Evolutionary conservation across 2,888 invertebrate genomes (phyloP).

Genomic region (Blastobasis adustella): DNA sequence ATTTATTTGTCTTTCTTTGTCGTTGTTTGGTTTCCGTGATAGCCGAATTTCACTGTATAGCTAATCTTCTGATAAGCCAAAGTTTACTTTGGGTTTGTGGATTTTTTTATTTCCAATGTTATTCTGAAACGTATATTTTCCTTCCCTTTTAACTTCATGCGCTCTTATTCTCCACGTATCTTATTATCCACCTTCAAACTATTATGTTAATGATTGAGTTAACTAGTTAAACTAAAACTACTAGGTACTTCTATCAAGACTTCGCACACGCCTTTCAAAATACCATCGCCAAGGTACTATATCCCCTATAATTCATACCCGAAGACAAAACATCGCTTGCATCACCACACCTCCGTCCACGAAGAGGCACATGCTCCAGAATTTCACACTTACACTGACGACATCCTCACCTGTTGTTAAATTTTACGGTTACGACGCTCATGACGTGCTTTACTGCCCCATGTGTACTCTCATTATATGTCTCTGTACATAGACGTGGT

Average conservation of each 20-base stretch:
- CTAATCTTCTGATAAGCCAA: background rate
- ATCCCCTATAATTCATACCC: background rate
- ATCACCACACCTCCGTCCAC: background rate
- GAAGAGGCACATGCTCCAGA: constrained; percentile 13
- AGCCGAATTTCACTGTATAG: background rate
- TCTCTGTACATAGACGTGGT: constrained; percentile 10
- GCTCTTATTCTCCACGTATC: no score
- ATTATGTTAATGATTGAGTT: background rate
- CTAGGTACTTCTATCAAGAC: background rate
- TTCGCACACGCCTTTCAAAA: background rate
- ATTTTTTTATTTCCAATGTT: no score
- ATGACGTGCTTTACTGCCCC: constrained; percentile 14
- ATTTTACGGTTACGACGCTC: constrained; percentile 26
- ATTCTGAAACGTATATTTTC: no score
- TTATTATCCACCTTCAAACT: no score
- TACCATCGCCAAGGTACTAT: background rate
- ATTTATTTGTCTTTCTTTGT: constrained; percentile 6
- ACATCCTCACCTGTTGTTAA: constrained; percentile 37
- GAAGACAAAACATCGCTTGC: background rate
- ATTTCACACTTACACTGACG: constrained; percentile 14
- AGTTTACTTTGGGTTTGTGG: background rate
- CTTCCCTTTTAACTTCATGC: no score
- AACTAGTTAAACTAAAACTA: background rate
- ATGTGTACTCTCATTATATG: constrained; percentile 4
- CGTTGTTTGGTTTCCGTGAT: constrained; percentile 2